Percentiles rank a stretch among this genome's conserved stretches.
Evolutionary conservation across 2,797 vertebrate genomes (phyloP).

Genomic region (Trachops cirrhosus): DNA sequence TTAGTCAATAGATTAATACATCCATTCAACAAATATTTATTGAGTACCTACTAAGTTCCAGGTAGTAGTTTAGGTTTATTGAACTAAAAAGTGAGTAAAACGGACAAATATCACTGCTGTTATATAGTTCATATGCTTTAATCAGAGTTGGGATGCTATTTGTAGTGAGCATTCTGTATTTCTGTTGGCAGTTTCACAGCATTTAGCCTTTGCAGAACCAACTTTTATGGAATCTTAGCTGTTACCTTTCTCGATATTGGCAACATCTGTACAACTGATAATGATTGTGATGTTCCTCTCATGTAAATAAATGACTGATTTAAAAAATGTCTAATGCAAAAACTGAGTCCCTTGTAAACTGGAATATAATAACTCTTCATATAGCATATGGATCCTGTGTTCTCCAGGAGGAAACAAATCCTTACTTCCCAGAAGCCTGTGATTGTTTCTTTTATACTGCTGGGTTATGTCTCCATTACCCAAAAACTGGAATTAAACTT

Average conservation of each 20-base stretch:
- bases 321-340: not conserved
- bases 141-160: not conserved
- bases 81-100: not conserved
- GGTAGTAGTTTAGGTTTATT: not conserved
- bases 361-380: not conserved
- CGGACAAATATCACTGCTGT: not conserved
- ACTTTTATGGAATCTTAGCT: not conserved
- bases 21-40: not conserved
- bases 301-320: not conserved
- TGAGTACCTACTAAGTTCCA: not conserved
- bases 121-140: not conserved
- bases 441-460: not conserved
- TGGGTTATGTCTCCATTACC: not conserved
- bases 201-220: not conserved
- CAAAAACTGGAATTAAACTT: not conserved
- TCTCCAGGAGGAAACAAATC: not conserved
- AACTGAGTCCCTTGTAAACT: not conserved
- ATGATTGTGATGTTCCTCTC: not conserved
- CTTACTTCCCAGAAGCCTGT: not conserved
- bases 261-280: not conserved
- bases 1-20: not conserved
- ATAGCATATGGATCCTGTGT: not conserved
- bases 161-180: not conserved
- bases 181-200: not conserved
- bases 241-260: not conserved